phyloP scores from a whole-genome alignment of 1,140 invertebrate species.

The Scaptomyza graminum region DNA sequence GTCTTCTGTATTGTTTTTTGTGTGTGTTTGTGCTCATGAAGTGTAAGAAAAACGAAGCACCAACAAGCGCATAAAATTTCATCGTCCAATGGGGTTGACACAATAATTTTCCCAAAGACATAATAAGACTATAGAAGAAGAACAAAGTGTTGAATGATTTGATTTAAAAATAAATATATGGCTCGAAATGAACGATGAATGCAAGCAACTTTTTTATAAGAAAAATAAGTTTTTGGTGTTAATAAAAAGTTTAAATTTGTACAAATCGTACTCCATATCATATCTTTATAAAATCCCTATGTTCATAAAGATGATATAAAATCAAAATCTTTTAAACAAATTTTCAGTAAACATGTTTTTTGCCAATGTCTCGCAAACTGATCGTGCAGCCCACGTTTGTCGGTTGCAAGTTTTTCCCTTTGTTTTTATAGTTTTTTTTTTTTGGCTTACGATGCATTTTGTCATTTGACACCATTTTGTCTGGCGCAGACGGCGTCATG shows the following conservation, averaged over 20 bases:
- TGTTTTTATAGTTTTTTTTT: conserved; percentile 8
- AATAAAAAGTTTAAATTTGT: too few relatives aligned
- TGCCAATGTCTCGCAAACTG: conserved; percentile 18
- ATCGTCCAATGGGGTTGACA: conserved; percentile 27
- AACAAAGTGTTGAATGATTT: neutral
- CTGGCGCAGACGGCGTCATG: conserved; percentile 47
- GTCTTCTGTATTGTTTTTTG: conserved; percentile 16
- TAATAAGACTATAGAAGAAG: conserved; percentile 7
- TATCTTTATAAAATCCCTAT: too few relatives aligned
- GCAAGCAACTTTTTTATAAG: too few relatives aligned
- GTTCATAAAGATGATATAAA: too few relatives aligned
- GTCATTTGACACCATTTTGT: conserved; percentile 79
- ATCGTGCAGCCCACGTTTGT: conserved; percentile 37
- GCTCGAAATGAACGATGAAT: too few relatives aligned
- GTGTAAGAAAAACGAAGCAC: conserved; percentile 50
- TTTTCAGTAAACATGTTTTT: too few relatives aligned
- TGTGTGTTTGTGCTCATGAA: conserved; percentile 30
- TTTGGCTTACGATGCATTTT: conserved; percentile 74
- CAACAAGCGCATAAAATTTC: conserved; percentile 52
- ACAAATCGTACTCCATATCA: too few relatives aligned
- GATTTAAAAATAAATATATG: neutral
- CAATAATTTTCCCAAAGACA: conserved; percentile 20
- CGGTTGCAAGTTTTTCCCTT: conserved; percentile 35
- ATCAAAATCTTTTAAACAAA: too few relatives aligned
- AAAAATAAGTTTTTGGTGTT: too few relatives aligned